Percentiles rank a stretch among this genome's conserved stretches.
phyloP scores from a whole-genome alignment of 1,140 invertebrate species.

The Tetramorium simillimum region DNA sequence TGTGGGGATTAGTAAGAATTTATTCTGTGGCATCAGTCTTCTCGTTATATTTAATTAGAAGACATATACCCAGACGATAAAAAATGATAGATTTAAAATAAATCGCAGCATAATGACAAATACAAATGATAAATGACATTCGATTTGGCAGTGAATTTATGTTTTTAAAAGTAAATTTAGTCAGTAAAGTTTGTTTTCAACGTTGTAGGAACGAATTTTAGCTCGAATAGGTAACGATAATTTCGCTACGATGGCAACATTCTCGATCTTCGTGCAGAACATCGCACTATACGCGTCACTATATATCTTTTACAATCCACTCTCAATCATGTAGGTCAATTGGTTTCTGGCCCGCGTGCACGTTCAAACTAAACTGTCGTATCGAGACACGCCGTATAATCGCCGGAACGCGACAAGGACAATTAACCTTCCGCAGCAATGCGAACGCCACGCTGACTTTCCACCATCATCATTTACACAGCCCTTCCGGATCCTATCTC shows the following conservation, averaged over 20 bases:
- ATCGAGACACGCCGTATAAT: slow-evolving; percentile 42
- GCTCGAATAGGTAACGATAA: neutral
- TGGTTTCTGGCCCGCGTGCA: slow-evolving; percentile 26
- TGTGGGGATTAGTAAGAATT: neutral
- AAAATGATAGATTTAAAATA: neutral
- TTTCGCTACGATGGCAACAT: neutral
- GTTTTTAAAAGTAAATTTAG: neutral
- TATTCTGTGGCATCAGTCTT: neutral
- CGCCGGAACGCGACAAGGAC: slow-evolving; percentile 36
- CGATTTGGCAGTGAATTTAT: neutral
- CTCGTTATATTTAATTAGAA: neutral
- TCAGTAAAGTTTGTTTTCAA: neutral
- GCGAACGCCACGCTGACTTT: slow-evolving; percentile 39
- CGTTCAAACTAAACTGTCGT: slow-evolving; percentile 35
- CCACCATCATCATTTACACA: slow-evolving; percentile 53
- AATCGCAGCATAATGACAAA: neutral
- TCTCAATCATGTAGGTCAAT: slow-evolving; percentile 43
- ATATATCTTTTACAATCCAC: slow-evolving; percentile 27
- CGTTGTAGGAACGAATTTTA: neutral
- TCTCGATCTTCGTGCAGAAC: neutral
- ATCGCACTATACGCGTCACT: neutral
- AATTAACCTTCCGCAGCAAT: slow-evolving; percentile 54
- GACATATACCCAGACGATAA: neutral
- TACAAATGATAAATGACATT: neutral
- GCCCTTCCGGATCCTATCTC: slow-evolving; percentile 42